Base-by-base conservation (phyloP, 2,888 invertebrate genomes). In the Pimpla rufipes region DNA sequence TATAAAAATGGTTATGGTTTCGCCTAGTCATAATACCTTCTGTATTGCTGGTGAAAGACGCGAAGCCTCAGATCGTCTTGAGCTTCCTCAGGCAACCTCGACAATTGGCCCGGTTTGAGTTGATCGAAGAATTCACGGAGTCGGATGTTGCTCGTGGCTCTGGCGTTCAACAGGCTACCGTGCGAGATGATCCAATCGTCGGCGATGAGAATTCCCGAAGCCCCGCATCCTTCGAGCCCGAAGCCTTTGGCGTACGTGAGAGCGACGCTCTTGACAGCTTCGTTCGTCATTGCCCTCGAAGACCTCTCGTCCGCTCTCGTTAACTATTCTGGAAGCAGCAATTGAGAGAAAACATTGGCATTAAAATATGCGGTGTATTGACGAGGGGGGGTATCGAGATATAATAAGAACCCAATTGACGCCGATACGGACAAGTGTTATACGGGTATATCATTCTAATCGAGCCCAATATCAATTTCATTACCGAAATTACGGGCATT, bases 101-200 rank as follows among this genome's bases (percentile, higher is more conserved):
- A 80, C 3, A 90, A 66, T 77, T 89, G 50, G 52, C 89, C 88
- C 2, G 87, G 62, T 2, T 45, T 18, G 13, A 86, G 7, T 21
- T 76, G 83, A 57, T 55, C 68, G 10, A 91, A 37, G 10, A 85
- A 85, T 6, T 78, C 73, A 11, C 78, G 59, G 2, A 86, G 57
- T 8, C 84, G 52, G 4, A 59, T 18, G 37, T 85, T 85, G n/a
- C 79, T 84, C 37, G 82, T 50, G 85, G 94, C 93, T n/a, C 94
- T 85, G 0, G 94, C 93, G 0, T 94, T 94, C 16, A 95, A 91
- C 11, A 94, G 93, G 35, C 94, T 94, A 2, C 95, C 95, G 85
- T 95, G 95, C 0, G 94, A 94, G 5, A 95, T 91, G 40, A 95
- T 94, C 94, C 94, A 94, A 21, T 94, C 92, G n/a, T 93, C 90